phyloP scores from a whole-genome alignment of 2,113 vertebrate species.

The Oncorhynchus gorbuscha region DNA sequence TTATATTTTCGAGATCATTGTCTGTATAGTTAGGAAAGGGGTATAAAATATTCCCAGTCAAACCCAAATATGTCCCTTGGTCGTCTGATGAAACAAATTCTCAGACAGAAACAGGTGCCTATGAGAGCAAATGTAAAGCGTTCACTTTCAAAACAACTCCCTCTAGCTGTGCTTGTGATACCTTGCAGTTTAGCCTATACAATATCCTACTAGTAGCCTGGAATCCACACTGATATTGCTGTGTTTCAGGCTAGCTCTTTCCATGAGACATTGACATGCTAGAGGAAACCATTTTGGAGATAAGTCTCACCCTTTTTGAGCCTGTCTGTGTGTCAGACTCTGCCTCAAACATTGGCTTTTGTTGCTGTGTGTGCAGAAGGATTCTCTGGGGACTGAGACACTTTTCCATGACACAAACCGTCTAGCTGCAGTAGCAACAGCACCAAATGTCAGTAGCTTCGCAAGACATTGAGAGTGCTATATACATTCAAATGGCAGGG shows the following conservation, averaged over 20 bases:
- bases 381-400: constrained; percentile 40
- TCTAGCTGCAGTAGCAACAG: constrained; percentile 41
- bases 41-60: background rate
- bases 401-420: constrained; percentile 35
- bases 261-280: constrained; percentile 23
- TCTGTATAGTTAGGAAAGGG: too few relatives aligned
- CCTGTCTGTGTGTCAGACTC: constrained; percentile 55
- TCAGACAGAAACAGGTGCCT: constrained; percentile 1
- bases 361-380: constrained; percentile 57
- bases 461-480: background rate
- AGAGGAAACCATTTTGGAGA: constrained; percentile 39
- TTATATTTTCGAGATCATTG: background rate
- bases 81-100: background rate
- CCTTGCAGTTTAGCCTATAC: constrained; percentile 31
- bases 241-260: constrained; percentile 4
- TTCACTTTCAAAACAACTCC: constrained; percentile 18
- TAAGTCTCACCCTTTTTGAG: constrained; percentile 38
- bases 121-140: background rate
- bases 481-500: background rate
- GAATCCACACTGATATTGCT: too few relatives aligned
- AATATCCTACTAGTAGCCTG: constrained; percentile 8
- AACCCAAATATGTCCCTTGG: background rate
- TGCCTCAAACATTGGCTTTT: constrained; percentile 31
- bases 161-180: constrained; percentile 3
- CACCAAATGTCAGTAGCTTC: constrained; percentile 43